Conservation (phyloP, 2,888 invertebrate genomes). For the Atrina japonica region DNA sequence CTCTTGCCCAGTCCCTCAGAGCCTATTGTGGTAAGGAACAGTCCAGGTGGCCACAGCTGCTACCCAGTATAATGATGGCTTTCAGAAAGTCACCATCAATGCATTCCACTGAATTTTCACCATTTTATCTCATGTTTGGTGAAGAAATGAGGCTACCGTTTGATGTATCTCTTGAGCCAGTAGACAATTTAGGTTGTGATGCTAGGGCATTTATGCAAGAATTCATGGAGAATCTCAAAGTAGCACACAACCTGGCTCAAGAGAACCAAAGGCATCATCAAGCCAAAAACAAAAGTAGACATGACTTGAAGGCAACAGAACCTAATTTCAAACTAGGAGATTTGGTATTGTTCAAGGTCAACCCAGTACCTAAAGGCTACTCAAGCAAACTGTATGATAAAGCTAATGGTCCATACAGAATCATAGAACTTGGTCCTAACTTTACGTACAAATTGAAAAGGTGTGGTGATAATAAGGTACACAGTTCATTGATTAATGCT, state of each 20-base stretch:
- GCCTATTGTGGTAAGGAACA: conserved; percentile 43
- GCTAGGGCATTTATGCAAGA: conserved; percentile 15
- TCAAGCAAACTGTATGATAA: conserved; percentile 14
- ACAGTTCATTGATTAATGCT: conserved; percentile 11
- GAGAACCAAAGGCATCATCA: conserved; percentile 9
- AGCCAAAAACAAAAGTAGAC: conserved; percentile 18
- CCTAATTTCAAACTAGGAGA: no score
- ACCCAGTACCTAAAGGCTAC: conserved; percentile 14
- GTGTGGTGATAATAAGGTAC: conserved; percentile 4
- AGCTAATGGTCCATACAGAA: conserved; percentile 11
- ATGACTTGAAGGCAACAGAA: conserved; percentile 18
- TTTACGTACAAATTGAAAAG: conserved; percentile 17
- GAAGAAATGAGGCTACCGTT: no score
- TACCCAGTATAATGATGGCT: conserved; percentile 52
- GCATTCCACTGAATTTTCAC: no score
- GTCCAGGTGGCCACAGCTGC: conserved; percentile 42
- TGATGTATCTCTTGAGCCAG: no score
- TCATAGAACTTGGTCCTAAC: conserved; percentile 14
- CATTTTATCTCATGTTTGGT: no score
- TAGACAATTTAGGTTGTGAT: conserved; percentile 22
- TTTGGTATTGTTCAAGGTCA: conserved; percentile 10
- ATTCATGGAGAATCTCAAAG: conserved; percentile 19
- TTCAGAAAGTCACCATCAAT: conserved; percentile 40
- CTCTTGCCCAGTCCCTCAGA: conserved; percentile 38
- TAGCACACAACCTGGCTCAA: conserved; percentile 9